Percentiles rank a stretch among this genome's conserved stretches.
Evolutionary conservation across 2,113 vertebrate species (phyloP).

Genomic region (Anseranas semipalmata): DNA sequence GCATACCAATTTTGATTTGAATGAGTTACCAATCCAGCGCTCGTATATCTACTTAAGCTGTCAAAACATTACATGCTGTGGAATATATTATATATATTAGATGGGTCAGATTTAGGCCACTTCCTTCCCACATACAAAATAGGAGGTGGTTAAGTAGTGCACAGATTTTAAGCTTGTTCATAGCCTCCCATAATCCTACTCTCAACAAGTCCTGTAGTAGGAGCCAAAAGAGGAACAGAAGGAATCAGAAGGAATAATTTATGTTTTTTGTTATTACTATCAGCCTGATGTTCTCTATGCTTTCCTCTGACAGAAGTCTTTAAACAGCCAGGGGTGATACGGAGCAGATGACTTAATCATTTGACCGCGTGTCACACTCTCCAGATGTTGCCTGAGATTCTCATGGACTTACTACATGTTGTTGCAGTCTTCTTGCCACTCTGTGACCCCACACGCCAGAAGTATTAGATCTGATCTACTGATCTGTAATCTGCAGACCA

Average conservation of each 20-base stretch:
- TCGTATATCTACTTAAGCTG: slow-evolving; percentile 58
- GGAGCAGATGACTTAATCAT: slow-evolving; percentile 37
- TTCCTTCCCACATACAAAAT: slow-evolving; percentile 62
- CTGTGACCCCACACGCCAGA: neutral
- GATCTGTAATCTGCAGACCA: neutral
- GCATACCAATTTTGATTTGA: slow-evolving; percentile 58
- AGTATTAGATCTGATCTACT: neutral
- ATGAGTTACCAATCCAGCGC: slow-evolving; percentile 31
- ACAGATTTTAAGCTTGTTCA: slow-evolving; percentile 33
- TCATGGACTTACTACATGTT: neutral
- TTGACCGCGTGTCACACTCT: neutral
- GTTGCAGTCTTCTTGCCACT: neutral
- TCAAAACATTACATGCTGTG: slow-evolving; percentile 62
- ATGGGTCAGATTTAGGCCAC: slow-evolving; percentile 64
- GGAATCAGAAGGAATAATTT: slow-evolving; percentile 1
- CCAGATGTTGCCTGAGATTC: neutral
- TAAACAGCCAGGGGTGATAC: neutral
- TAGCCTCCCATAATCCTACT: slow-evolving; percentile 1
- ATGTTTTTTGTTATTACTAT: neutral
- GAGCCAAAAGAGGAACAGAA: neutral
- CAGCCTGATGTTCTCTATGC: neutral
- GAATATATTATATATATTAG: slow-evolving; percentile 56
- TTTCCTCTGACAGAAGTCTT: slow-evolving; percentile 17
- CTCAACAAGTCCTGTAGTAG: neutral
- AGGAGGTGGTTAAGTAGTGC: neutral